Evolutionary conservation across 1,140 invertebrate genomes (phyloP), one percentile per base, ranked within the genome.

Genomic region (Trichoplusia ni): DNA sequence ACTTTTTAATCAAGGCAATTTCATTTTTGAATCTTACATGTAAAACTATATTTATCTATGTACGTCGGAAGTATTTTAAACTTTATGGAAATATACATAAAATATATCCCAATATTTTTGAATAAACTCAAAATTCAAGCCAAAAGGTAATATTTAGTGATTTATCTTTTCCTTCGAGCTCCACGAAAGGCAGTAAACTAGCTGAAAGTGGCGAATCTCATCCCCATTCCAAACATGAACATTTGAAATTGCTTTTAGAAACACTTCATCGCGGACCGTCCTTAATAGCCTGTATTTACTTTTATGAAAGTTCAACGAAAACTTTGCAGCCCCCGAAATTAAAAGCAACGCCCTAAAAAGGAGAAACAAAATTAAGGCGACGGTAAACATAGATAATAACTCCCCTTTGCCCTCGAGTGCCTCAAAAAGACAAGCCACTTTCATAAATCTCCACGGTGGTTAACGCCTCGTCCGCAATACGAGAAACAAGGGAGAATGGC

Each of bases 391-490:
- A 78, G 71, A 76, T 76, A 81, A 81, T 81, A 81, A 78, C 68
- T 71, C 66, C 71, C 71, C 49, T 70, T 72, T 75, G 68, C 69
- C 69, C 69, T 58, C 44, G 59, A 78, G 71, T 75, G 68, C 64
- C 67, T 77, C 68, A 74, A 78, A 81, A 78, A 72, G 76, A 79
- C 76, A 74, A 77, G 74, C 72, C 70, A 81, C 79, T 81, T 79
- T 77, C 69, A 79, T 81, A 81, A 81, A 79, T 81, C 75, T 77
- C 58, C 16, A 58, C 67, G 67, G 69, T 74, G 67, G 79, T 81
- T 81, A 74, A 66, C 79, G 77, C 72, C 70, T 75, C 74, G 75
- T 74, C 72, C 65, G 63, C 69, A 75, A 73, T 77, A 58, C 67
- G 54, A 71, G 67, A 64, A 75, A 80, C 73, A 75, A 77, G 69